These are phyloP conservation scores for Serripes groenlandicus DNA, from an alignment of 2,888 invertebrate species.

Conservation along the genomic window DNA sequence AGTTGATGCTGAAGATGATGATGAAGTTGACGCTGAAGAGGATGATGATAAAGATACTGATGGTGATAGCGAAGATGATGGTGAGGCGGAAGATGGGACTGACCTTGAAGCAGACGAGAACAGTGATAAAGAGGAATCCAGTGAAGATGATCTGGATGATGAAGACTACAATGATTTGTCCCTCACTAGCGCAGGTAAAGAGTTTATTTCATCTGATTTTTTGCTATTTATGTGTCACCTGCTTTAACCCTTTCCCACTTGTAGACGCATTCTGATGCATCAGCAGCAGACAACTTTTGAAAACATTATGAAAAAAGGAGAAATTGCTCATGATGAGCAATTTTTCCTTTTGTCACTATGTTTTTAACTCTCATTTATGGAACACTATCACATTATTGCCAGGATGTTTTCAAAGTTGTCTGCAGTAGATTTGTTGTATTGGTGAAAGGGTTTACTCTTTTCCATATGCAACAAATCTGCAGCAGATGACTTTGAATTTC, in stretches of 20 bases:
- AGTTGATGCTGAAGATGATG: constrained; percentile 26
- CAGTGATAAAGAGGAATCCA: background rate
- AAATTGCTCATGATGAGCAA: background rate
- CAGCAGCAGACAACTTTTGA: too few relatives aligned
- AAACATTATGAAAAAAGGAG: background rate
- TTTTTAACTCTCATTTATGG: too few relatives aligned
- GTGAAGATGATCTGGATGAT: constrained; percentile 19
- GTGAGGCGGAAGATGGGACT: constrained; percentile 12
- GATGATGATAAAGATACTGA: constrained; percentile 2
- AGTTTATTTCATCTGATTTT: background rate
- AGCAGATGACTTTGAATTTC: too few relatives aligned
- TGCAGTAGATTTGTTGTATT: too few relatives aligned
- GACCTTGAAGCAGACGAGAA: constrained; percentile 3
- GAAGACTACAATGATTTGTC: background rate
- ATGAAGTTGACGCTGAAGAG: constrained; percentile 13
- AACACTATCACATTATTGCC: too few relatives aligned
- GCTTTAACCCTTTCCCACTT: background rate
- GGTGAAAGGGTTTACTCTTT: too few relatives aligned
- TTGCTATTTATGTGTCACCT: background rate
- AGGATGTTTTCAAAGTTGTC: too few relatives aligned
- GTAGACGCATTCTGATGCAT: too few relatives aligned
- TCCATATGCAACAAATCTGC: too few relatives aligned
- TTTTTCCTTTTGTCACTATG: background rate
- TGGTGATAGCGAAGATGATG: constrained; percentile 11
- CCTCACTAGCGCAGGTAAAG: background rate